phyloP scores from a whole-genome alignment of 2,797 vertebrate species.

The Urosaurus nigricauda region DNA sequence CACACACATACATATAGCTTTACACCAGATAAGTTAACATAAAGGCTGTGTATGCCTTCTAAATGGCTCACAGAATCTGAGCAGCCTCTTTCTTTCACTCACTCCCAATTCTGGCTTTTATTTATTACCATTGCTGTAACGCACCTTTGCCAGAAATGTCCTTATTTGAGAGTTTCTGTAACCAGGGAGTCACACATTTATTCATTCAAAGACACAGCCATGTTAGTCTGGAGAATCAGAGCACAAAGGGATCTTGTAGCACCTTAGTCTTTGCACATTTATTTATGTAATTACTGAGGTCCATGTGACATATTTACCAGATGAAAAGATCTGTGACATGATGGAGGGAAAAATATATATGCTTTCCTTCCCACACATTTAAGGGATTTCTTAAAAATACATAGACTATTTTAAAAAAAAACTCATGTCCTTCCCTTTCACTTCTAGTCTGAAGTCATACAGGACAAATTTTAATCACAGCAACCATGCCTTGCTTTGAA shows the following conservation, averaged over 20 bases:
- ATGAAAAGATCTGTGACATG: not conserved
- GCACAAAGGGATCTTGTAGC: too few relatives aligned
- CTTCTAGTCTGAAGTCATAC: not conserved
- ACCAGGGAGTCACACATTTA: not conserved
- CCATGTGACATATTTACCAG: not conserved
- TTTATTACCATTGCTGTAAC: not conserved
- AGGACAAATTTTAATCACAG: not conserved
- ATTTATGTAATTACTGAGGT: not conserved
- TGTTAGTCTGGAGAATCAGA: too few relatives aligned
- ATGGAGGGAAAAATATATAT: not conserved
- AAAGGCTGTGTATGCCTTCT: not conserved
- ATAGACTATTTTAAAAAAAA: not conserved
- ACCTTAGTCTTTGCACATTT: not conserved
- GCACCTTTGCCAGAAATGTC: not conserved
- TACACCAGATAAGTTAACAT: not conserved
- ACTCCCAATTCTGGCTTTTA: not conserved
- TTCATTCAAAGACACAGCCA: not conserved
- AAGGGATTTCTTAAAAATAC: not conserved
- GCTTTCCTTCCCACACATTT: not conserved
- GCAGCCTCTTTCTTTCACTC: not conserved
- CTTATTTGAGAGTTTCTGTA: not conserved
- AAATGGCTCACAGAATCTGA: not conserved
- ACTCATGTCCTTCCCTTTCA: not conserved
- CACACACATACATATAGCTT: not conserved
- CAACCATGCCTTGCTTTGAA: too few relatives aligned